Evolutionary conservation across 2,888 invertebrate species (phyloP).

Genomic region (Choristoneura rosaceana): DNA sequence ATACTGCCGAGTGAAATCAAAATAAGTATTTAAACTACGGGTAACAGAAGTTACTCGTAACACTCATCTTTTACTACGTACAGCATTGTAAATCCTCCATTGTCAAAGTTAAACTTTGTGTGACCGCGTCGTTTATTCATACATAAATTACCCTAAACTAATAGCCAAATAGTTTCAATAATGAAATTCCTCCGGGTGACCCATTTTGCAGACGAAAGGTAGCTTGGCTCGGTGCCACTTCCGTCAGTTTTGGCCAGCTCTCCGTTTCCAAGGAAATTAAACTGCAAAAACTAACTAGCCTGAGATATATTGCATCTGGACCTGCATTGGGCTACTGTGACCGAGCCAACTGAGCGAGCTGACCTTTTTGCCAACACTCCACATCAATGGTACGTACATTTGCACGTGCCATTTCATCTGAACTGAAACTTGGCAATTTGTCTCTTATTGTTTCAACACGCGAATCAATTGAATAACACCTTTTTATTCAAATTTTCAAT

Average conservation of each 20-base stretch:
- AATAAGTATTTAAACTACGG: too few species aligned
- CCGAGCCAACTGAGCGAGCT: slow-evolving; percentile 45
- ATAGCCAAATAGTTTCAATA: slow-evolving; percentile 71
- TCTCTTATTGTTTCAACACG: background rate
- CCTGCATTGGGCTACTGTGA: slow-evolving; percentile 47
- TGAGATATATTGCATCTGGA: slow-evolving; percentile 48
- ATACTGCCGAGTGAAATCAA: too few species aligned
- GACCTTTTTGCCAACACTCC: slow-evolving; percentile 45
- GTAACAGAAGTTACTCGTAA: too few species aligned
- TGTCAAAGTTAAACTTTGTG: background rate
- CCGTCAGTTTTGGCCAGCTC: slow-evolving; percentile 61
- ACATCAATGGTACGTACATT: slow-evolving; percentile 1
- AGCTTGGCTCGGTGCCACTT: slow-evolving; percentile 71
- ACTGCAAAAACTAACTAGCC: slow-evolving; percentile 54
- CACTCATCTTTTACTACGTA: background rate
- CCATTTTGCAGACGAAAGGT: slow-evolving; percentile 62
- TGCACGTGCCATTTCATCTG: background rate
- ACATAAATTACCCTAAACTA: slow-evolving; percentile 41
- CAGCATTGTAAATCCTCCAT: background rate
- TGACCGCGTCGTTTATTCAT: slow-evolving; percentile 17
- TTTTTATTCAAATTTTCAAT: too few species aligned
- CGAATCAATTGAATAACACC: background rate
- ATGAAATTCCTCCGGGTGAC: slow-evolving; percentile 71
- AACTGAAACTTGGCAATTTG: background rate
- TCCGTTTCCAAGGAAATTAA: slow-evolving; percentile 51